Conservation (phyloP, 2,797 vertebrate genomes). For the Coregonus sp. region DNA sequence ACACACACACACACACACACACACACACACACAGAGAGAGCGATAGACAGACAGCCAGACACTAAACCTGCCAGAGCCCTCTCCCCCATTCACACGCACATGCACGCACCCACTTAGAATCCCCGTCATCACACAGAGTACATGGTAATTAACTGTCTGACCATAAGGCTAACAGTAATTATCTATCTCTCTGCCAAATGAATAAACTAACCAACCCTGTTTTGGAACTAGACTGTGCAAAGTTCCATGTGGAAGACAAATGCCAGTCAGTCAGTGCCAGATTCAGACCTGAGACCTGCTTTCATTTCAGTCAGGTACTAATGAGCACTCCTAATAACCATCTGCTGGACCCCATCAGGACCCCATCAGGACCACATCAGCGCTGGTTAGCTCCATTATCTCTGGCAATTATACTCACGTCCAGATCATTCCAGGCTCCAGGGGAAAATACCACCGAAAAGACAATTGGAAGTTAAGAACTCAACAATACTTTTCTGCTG, state of each 20-base stretch:
- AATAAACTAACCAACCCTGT: slow-evolving; percentile 3
- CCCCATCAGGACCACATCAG: slow-evolving; percentile 71
- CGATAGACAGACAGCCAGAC: neutral
- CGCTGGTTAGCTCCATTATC: slow-evolving; percentile 74
- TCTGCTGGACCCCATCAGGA: slow-evolving; percentile 75
- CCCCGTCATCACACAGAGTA: neutral
- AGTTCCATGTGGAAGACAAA: slow-evolving; percentile 38
- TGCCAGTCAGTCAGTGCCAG: slow-evolving; percentile 70
- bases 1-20: neutral
- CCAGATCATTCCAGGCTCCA: slow-evolving; percentile 57
- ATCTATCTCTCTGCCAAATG: slow-evolving; percentile 6
- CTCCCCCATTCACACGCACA: neutral
- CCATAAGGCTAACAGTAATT: neutral
- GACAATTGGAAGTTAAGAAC: slow-evolving; percentile 40
- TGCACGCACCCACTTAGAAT: slow-evolving; percentile 2
- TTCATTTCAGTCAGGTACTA: slow-evolving; percentile 66
- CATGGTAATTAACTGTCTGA: neutral
- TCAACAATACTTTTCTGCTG: slow-evolving; percentile 46
- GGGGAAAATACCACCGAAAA: slow-evolving; percentile 42
- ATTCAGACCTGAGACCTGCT: slow-evolving; percentile 71
- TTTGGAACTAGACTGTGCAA: slow-evolving; percentile 45
- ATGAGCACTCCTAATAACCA: slow-evolving; percentile 78
- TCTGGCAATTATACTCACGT: slow-evolving; percentile 74
- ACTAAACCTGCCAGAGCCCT: neutral
- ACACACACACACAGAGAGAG: neutral